Conservation (phyloP, 2,113 vertebrate genomes). For the Melanotaenia duboulayi region DNA sequence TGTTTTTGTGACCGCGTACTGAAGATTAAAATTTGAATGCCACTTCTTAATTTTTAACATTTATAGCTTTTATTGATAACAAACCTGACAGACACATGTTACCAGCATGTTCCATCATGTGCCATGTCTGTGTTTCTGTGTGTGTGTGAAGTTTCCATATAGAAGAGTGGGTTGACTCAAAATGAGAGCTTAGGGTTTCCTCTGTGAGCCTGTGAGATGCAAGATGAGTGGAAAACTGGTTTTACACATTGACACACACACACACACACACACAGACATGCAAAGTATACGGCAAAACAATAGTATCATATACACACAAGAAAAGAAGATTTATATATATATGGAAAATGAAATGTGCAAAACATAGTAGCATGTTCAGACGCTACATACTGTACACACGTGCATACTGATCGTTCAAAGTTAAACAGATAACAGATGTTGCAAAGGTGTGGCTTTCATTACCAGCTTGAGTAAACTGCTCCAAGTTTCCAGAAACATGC, state of each 20-base stretch:
- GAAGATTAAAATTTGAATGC: no score
- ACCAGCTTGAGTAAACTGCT: no score
- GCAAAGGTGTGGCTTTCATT: slow-evolving; percentile 47
- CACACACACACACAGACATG: slow-evolving; percentile 3
- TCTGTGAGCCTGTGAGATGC: slow-evolving; percentile 47
- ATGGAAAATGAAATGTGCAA: slow-evolving; percentile 1
- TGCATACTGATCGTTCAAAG: not conserved
- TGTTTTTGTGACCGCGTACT: not conserved
- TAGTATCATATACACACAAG: not conserved
- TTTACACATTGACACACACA: slow-evolving; percentile 36
- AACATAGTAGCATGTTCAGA: not conserved
- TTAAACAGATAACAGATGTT: slow-evolving; percentile 44
- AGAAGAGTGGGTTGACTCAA: slow-evolving; percentile 72
- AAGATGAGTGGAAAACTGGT: slow-evolving; percentile 73
- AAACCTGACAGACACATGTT: slow-evolving; percentile 9
- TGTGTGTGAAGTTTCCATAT: slow-evolving; percentile 77
- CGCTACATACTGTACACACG: slow-evolving; percentile 1
- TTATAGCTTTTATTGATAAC: not conserved
- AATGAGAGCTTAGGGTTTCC: slow-evolving; percentile 71
- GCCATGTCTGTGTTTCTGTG: slow-evolving; percentile 35
- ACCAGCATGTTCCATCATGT: slow-evolving; percentile 34
- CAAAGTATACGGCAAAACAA: not conserved
- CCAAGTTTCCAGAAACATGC: no score
- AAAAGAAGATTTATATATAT: not conserved
- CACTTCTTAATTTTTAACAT: not conserved